These are phyloP conservation scores for Diplodus sargus DNA, from an alignment of 2,797 vertebrate species.

Conservation along the genomic window DNA sequence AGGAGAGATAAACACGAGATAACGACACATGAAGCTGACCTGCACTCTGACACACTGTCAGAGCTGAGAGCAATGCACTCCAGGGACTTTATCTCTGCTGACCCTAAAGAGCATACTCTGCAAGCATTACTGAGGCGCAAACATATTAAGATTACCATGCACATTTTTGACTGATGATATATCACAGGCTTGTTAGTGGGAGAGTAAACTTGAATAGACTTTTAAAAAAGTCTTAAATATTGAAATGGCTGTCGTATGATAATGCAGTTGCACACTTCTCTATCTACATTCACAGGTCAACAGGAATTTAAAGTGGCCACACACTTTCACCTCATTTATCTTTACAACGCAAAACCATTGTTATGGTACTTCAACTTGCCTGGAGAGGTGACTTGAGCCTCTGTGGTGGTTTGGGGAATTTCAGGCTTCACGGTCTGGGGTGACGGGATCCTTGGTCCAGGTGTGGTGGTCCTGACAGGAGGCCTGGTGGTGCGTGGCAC, in stretches of 20 bases:
- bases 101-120: neutral
- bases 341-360: neutral
- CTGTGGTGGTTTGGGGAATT: conserved; percentile 43
- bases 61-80: conserved; percentile 10
- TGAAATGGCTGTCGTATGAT: neutral
- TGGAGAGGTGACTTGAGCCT: conserved; percentile 56
- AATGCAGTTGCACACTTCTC: neutral
- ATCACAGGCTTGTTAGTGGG: neutral
- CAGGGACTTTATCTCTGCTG: neutral
- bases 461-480: conserved; percentile 31
- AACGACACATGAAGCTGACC: conserved; percentile 18
- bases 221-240: neutral
- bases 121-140: neutral
- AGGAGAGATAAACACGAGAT: conserved; percentile 28
- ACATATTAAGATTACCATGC: neutral
- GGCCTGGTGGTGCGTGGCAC: conserved; percentile 33
- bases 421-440: conserved; percentile 29
- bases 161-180: neutral
- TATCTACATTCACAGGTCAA: neutral
- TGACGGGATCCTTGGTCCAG: conserved; percentile 21
- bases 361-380: conserved; percentile 37
- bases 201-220: neutral
- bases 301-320: neutral
- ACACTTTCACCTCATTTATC: neutral
- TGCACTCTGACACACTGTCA: neutral